These are phyloP conservation scores for Marcusenius ussheri DNA, from an alignment of 2,113 vertebrate genomes.

Conservation along the genomic window DNA sequence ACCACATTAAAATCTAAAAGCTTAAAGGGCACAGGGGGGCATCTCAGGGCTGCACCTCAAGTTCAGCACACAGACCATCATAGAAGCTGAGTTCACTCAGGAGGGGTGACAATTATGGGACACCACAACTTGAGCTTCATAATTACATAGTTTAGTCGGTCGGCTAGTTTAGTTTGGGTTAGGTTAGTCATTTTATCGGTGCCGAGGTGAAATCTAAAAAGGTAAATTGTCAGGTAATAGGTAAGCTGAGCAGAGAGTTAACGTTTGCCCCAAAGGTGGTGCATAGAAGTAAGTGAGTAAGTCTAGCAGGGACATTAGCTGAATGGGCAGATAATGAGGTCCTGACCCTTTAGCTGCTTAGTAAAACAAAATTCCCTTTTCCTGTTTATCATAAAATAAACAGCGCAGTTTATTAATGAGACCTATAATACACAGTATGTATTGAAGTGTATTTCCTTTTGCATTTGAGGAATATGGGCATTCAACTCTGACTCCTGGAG, in stretches of 20 bases:
- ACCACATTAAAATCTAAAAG: background rate
- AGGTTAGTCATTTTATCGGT: background rate
- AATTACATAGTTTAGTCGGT: background rate
- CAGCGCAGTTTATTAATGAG: background rate
- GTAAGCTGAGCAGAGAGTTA: background rate
- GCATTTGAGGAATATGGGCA: background rate
- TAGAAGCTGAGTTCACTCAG: background rate
- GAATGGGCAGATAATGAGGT: background rate
- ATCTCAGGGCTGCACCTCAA: background rate
- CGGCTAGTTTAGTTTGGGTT: background rate
- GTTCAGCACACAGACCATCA: background rate
- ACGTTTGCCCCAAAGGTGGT: background rate
- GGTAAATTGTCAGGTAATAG: background rate
- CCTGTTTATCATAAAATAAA: background rate
- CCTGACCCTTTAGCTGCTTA: background rate
- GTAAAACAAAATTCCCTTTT: background rate
- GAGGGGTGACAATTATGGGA: background rate
- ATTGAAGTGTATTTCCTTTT: background rate
- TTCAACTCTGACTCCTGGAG: background rate
- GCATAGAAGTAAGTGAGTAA: background rate
- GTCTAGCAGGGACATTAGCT: background rate
- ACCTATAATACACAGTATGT: background rate
- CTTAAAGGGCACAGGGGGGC: background rate
- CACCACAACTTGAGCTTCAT: background rate
- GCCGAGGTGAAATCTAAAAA: background rate